A percentile compares a stretch with the other conserved stretches of the same genome.
Evolutionary conservation across 2,113 vertebrate species (phyloP).

Genomic region (Oxyura jamaicensis): DNA sequence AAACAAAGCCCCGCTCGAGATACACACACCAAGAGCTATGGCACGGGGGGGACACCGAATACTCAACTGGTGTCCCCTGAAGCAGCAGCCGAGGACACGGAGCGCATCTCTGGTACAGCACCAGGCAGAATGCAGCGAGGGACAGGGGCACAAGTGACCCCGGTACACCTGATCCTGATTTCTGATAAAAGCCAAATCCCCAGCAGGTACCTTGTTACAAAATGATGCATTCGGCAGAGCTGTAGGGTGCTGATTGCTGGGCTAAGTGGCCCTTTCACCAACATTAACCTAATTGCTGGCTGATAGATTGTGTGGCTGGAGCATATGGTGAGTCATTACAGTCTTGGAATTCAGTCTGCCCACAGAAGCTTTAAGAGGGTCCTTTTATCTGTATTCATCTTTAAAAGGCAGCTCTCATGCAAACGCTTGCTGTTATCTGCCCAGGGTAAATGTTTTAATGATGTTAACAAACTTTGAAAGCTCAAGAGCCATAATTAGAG

Average conservation of each 20-base stretch:
- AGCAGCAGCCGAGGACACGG: not conserved
- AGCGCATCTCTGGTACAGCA: fast-evolving
- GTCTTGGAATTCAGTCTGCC: conserved; percentile 60
- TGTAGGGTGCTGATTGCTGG: conserved; percentile 70
- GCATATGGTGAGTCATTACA: conserved; percentile 77
- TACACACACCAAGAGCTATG: fast-evolving
- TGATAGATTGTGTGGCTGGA: conserved; percentile 72
- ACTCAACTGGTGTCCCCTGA: fast-evolving
- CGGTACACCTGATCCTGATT: not conserved
- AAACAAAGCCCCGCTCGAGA: not conserved
- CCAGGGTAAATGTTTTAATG: conserved; percentile 79
- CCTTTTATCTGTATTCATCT: conserved; percentile 73
- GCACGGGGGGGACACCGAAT: not conserved
- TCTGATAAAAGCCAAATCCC: not conserved
- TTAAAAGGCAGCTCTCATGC: conserved; percentile 73
- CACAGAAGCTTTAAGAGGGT: conserved; percentile 61
- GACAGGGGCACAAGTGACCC: not conserved
- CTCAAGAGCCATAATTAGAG: conserved; percentile 75
- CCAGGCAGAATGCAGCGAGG: fast-evolving
- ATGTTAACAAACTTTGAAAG: conserved; percentile 78
- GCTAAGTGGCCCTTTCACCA: conserved; percentile 78
- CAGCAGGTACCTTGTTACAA: conserved; percentile 55
- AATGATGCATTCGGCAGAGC: conserved; percentile 28
- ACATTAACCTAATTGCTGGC: conserved; percentile 81
- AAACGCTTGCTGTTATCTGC: conserved; percentile 74